These are phyloP conservation scores for Ptychadena robeensis DNA, from an alignment of 2,797 vertebrate species.

Conservation along the genomic window DNA sequence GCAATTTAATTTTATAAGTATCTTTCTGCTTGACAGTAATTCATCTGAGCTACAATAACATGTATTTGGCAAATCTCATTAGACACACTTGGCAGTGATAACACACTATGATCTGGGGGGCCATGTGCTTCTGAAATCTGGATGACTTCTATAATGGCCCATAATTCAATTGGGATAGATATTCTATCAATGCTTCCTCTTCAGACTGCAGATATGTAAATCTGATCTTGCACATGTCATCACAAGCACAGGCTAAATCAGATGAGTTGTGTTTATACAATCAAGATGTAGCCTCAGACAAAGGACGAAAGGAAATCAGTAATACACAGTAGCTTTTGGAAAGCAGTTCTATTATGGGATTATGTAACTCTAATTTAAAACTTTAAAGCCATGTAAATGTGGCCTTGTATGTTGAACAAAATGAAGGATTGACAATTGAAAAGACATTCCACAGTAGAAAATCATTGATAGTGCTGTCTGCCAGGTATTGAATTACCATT, in stretches of 20 bases:
- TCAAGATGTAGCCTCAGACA: background rate
- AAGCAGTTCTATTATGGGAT: background rate
- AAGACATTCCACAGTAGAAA: too few species aligned
- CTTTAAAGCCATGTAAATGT: too few species aligned
- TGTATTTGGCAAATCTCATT: constrained; percentile 50
- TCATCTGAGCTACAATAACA: constrained; percentile 48
- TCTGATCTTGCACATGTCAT: constrained; percentile 30
- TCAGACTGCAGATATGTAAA: background rate
- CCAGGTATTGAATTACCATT: too few species aligned
- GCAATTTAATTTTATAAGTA: constrained; percentile 16
- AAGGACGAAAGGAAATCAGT: background rate
- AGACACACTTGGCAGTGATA: constrained; percentile 44
- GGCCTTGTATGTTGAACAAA: too few species aligned
- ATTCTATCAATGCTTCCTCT: constrained; percentile 9
- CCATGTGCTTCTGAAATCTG: constrained; percentile 21
- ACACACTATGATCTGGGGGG: constrained; percentile 25
- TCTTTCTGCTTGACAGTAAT: constrained; percentile 24
- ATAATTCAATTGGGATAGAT: constrained; percentile 48
- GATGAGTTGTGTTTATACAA: background rate
- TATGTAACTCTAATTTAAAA: too few species aligned
- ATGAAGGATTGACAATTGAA: too few species aligned
- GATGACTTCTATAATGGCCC: constrained; percentile 31
- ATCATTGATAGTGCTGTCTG: too few species aligned
- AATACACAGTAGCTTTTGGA: background rate
- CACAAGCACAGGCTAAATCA: background rate